A percentile compares a stretch with the other conserved stretches of the same genome.
These are phyloP conservation scores for Pachycephus smyrnensis DNA, from an alignment of 2,888 invertebrate species.

Conservation along the genomic window DNA sequence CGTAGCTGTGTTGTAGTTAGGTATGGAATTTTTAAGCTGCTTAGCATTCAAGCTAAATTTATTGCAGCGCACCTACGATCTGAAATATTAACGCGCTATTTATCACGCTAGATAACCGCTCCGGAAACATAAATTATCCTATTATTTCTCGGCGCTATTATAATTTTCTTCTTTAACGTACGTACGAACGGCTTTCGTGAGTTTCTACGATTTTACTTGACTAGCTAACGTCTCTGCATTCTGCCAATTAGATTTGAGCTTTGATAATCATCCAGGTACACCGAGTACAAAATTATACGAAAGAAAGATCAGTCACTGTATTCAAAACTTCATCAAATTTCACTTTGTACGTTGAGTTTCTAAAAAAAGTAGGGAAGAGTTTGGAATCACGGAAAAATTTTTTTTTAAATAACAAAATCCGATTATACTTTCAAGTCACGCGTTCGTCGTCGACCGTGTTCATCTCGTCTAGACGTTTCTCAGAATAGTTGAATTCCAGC, in stretches of 20 bases:
- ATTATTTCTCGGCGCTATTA: neutral
- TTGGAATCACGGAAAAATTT: neutral
- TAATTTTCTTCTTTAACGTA: neutral
- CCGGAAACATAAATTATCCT: slow-evolving; percentile 6
- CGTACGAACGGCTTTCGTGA: neutral
- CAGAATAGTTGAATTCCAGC: neutral
- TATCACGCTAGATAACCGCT: slow-evolving; percentile 19
- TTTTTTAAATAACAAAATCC: neutral
- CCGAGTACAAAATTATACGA: too few species aligned
- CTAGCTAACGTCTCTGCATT: neutral
- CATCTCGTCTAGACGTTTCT: too few species aligned
- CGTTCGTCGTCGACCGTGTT: too few species aligned
- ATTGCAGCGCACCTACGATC: slow-evolving; percentile 36
- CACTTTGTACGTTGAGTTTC: neutral
- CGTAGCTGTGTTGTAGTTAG: neutral
- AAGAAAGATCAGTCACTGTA: too few species aligned
- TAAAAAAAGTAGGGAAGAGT: neutral
- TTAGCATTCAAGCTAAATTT: slow-evolving; percentile 46
- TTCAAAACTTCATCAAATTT: too few species aligned
- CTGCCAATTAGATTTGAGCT: neutral
- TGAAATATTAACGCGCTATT: slow-evolving; percentile 41
- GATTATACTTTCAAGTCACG: neutral
- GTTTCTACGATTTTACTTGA: neutral
- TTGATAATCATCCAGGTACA: neutral
- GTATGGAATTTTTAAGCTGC: slow-evolving; percentile 53